phyloP scores from a whole-genome alignment of 2,797 vertebrate species.

The Capromys pilorides region DNA sequence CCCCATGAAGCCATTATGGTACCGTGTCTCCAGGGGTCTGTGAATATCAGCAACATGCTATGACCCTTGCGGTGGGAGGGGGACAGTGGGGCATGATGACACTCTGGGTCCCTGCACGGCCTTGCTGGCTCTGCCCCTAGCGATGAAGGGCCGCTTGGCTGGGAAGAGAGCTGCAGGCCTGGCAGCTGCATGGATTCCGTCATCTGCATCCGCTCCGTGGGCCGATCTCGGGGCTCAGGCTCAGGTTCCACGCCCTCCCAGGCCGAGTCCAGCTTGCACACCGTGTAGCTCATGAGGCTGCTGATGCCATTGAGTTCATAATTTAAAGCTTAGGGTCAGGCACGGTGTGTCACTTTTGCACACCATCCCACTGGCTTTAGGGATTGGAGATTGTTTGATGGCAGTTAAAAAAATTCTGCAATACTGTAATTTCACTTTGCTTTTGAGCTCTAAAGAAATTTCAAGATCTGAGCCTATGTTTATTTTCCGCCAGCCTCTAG shows the following conservation, averaged over 20 bases:
- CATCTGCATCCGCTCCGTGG: background rate
- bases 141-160: background rate
- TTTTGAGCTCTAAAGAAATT: background rate
- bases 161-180: background rate
- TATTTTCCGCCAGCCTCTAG: background rate
- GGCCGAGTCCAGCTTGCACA: background rate
- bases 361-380: background rate
- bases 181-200: background rate
- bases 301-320: background rate
- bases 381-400: conserved; percentile 25
- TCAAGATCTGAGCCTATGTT: background rate
- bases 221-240: no score
- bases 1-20: background rate
- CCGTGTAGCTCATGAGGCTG: background rate
- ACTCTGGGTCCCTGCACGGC: background rate
- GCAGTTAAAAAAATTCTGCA: conserved; percentile 16
- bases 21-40: background rate
- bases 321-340: background rate
- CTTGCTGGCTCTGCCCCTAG: background rate
- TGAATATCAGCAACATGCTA: background rate
- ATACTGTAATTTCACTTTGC: conserved; percentile 12
- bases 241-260: background rate
- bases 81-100: background rate
- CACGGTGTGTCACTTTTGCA: conserved; percentile 42
- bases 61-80: background rate